These are phyloP conservation scores for Perizoma affinitatum DNA, from an alignment of 2,888 invertebrate species.

Conservation along the genomic window DNA sequence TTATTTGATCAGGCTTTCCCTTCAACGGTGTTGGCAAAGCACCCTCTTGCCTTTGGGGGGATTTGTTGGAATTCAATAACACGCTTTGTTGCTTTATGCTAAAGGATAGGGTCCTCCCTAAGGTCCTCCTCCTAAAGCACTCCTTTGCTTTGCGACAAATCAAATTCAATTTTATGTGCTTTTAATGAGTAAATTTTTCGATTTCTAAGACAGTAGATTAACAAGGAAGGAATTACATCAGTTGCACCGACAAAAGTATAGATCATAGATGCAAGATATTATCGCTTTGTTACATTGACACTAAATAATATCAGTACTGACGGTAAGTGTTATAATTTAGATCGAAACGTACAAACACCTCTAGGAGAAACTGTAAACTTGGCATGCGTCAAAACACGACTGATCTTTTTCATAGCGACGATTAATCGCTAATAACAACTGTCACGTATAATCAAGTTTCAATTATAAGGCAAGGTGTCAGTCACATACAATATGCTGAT, in stretches of 20 bases:
- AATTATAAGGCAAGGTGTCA: slow-evolving; percentile 23
- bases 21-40: slow-evolving; percentile 45
- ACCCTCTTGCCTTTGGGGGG: slow-evolving; percentile 47
- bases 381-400: slow-evolving; percentile 27
- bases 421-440: slow-evolving; percentile 38
- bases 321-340: too few species aligned
- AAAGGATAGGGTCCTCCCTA: slow-evolving; percentile 43
- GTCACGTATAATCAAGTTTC: slow-evolving; percentile 37
- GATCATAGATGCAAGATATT: too few species aligned
- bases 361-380: slow-evolving; percentile 37
- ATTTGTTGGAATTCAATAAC: slow-evolving; percentile 64
- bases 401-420: slow-evolving; percentile 32
- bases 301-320: too few species aligned
- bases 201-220: background rate
- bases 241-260: too few species aligned
- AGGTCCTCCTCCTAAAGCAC: too few species aligned
- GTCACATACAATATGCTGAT: slow-evolving; percentile 10
- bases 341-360: slow-evolving; percentile 20
- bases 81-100: slow-evolving; percentile 58
- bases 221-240: too few species aligned
- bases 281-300: too few species aligned
- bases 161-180: slow-evolving; percentile 43
- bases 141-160: slow-evolving; percentile 28
- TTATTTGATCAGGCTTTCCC: slow-evolving; percentile 53
- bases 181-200: slow-evolving; percentile 15